Conservation (phyloP, 1,140 invertebrate genomes). For the Trichoplusia ni region DNA sequence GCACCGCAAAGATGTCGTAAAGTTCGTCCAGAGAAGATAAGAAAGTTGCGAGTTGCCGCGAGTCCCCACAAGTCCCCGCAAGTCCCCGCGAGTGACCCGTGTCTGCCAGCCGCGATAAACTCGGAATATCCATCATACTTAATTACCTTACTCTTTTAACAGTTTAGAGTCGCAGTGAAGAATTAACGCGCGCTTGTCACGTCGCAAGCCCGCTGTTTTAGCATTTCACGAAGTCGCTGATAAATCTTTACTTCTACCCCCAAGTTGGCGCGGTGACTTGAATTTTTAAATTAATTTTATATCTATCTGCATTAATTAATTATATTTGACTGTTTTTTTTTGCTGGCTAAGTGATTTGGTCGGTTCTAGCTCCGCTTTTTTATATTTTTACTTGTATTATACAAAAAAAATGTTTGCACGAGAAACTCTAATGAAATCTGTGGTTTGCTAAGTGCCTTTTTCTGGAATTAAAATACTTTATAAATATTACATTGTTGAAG, state of each 20-base stretch:
- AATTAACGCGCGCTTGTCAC: constrained; percentile 59
- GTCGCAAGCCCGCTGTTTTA: constrained; percentile 44
- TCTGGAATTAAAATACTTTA: no score
- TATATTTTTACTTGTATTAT: no score
- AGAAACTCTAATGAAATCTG: no score
- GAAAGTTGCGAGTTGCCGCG: constrained; percentile 60
- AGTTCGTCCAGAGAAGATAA: constrained; percentile 48
- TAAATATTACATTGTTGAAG: no score
- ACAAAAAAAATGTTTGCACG: no score
- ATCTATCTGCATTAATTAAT: constrained; percentile 32
- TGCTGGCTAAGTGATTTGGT: no score
- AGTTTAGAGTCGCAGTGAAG: constrained; percentile 52
- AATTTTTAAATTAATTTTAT: constrained; percentile 33
- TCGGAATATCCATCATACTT: constrained; percentile 72
- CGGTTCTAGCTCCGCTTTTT: no score
- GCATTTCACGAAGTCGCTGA: constrained; percentile 41
- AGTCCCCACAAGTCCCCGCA: no score
- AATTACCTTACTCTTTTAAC: constrained; percentile 68
- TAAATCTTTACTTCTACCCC: constrained; percentile 40
- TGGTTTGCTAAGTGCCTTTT: no score
- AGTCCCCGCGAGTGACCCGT: constrained; percentile 47
- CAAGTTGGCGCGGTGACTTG: constrained; percentile 32
- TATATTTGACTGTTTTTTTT: constrained; percentile 3
- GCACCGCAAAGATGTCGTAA: constrained; percentile 32
- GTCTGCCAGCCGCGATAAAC: constrained; percentile 62